Evolutionary conservation across 2,888 invertebrate genomes (phyloP).

Genomic region (Blastobasis adustella): DNA sequence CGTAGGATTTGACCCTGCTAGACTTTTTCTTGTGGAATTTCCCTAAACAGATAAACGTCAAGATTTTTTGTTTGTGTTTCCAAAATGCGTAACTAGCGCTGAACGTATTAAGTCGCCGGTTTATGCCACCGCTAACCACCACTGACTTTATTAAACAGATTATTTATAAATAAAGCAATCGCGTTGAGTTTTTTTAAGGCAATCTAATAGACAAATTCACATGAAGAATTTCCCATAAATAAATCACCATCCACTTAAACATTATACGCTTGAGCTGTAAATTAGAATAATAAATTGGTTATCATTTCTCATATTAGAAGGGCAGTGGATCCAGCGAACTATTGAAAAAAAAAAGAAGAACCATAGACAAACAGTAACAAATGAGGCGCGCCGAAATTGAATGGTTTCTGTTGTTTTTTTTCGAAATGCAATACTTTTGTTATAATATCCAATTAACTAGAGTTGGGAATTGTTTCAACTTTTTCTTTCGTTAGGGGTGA

Average conservation of each 20-base stretch:
- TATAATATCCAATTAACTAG: conserved; percentile 66
- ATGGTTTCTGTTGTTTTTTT: conserved; percentile 50
- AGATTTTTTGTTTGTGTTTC: no score
- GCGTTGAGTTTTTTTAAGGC: no score
- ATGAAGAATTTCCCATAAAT: conserved; percentile 1
- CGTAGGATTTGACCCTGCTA: no score
- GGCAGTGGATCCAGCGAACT: conserved; percentile 14
- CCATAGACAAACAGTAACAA: conserved; percentile 54
- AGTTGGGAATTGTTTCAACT: conserved; percentile 50
- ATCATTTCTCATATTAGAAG: conserved; percentile 17
- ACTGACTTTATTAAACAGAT: no score
- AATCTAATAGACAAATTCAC: background rate
- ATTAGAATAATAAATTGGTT: conserved; percentile 59
- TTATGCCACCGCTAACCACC: no score
- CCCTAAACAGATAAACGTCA: no score
- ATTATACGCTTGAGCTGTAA: conserved; percentile 44
- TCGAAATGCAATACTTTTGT: conserved; percentile 59
- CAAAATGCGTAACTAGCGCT: no score
- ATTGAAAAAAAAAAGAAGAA: conserved; percentile 18
- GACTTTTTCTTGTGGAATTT: no score
- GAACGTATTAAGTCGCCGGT: no score
- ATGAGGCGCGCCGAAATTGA: conserved; percentile 55
- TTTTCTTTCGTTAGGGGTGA: conserved; percentile 56
- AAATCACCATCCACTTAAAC: conserved; percentile 33
- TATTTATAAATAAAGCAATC: no score